Percentiles rank a stretch among this genome's conserved stretches.
phyloP scores from a whole-genome alignment of 2,888 invertebrate species.

The Glaucopsyche alexis region DNA sequence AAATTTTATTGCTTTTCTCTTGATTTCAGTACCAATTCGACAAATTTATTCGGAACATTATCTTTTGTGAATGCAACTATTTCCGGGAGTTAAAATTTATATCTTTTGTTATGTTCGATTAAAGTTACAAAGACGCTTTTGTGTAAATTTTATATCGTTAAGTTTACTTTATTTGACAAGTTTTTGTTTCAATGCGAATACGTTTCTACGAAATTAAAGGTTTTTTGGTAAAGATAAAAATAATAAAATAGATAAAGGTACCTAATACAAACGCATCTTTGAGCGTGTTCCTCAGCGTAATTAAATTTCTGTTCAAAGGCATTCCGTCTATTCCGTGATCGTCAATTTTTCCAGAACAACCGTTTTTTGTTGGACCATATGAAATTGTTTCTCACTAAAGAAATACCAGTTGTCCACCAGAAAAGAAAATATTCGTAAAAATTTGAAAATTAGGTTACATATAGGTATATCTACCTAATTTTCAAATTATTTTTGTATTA shows the following conservation, averaged over 20 bases:
- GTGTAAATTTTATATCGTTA: slow-evolving; percentile 27
- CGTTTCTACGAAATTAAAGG: neutral
- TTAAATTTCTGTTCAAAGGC: slow-evolving; percentile 31
- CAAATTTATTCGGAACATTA: slow-evolving; percentile 35
- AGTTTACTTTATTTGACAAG: slow-evolving; percentile 18
- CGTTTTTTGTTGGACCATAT: slow-evolving; percentile 21
- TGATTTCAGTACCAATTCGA: slow-evolving; percentile 55
- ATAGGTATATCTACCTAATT: neutral
- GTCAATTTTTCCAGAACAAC: slow-evolving; percentile 22
- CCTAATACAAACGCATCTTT: neutral
- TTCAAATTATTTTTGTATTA: no score
- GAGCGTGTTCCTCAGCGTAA: slow-evolving; percentile 24
- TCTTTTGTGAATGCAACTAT: slow-evolving; percentile 33
- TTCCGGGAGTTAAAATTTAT: slow-evolving; percentile 27
- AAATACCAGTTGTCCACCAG: slow-evolving; percentile 17
- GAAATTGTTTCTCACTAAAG: slow-evolving; percentile 30
- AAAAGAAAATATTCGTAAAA: neutral
- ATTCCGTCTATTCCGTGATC: slow-evolving; percentile 28
- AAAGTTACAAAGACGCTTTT: slow-evolving; percentile 24
- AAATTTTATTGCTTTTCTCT: slow-evolving; percentile 61
- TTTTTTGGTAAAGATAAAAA: neutral
- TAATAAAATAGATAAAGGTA: no score
- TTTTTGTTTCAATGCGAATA: neutral
- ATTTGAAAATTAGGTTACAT: neutral
- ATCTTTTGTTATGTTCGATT: slow-evolving; percentile 30